Evolutionary conservation across 2,113 vertebrate genomes (phyloP).

Genomic region (Atherinomorus stipes): DNA sequence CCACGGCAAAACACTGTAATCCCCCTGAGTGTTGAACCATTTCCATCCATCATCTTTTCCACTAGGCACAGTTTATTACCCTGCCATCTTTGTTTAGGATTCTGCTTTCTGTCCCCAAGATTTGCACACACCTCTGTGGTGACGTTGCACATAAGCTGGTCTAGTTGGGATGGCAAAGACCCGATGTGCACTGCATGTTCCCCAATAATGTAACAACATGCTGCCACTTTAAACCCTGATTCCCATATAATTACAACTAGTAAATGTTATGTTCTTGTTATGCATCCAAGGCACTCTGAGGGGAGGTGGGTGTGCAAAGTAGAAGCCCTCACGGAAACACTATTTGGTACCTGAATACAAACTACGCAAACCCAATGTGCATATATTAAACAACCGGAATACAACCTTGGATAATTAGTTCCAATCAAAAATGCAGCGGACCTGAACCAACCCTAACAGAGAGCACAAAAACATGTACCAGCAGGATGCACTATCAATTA

Average conservation of each 20-base stretch:
- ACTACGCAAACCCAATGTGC: neutral
- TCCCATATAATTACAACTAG: neutral
- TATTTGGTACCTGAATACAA: neutral
- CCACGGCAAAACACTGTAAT: too few species aligned
- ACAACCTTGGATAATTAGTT: neutral
- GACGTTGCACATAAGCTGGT: neutral
- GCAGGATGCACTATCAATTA: conserved; percentile 3
- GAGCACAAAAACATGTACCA: neutral
- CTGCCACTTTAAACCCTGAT: neutral
- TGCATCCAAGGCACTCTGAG: neutral
- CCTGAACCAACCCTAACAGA: neutral
- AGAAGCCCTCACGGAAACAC: neutral
- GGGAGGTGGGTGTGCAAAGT: neutral
- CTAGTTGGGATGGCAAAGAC: neutral
- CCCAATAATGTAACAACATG: neutral
- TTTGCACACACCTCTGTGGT: too few species aligned
- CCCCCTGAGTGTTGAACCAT: too few species aligned
- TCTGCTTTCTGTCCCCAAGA: too few species aligned
- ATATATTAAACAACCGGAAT: neutral
- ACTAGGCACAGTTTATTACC: too few species aligned
- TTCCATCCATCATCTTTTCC: too few species aligned
- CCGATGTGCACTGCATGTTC: neutral
- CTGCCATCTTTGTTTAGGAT: too few species aligned
- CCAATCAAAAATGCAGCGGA: neutral
- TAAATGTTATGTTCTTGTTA: neutral